Evolutionary conservation across 30 jellyfish, hydroid and myxozoan genomes (phyloP).

Genomic region (Cassiopea andromeda): DNA sequence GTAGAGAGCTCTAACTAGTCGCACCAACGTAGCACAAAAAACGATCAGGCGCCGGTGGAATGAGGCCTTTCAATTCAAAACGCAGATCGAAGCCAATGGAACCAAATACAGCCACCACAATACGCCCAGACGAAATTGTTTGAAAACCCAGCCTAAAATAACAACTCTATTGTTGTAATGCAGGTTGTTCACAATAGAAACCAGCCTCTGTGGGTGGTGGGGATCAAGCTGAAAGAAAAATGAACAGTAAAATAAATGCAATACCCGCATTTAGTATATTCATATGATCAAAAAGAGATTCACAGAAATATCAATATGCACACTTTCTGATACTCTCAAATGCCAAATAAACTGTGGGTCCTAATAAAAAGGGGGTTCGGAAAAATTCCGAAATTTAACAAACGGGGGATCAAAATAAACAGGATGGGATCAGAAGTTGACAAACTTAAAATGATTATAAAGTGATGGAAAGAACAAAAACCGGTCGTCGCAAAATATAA

Average conservation of each 20-base stretch:
- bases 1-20: neutral
- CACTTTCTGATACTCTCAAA: no score
- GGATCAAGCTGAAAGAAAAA: neutral
- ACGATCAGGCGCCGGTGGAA: neutral
- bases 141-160: neutral
- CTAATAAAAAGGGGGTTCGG: no score
- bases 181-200: neutral
- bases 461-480: no score
- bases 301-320: no score
- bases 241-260: neutral
- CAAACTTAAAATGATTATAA: no score
- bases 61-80: neutral
- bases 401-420: no score
- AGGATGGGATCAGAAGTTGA: no score
- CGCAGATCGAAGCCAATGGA: neutral
- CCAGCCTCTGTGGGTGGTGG: neutral
- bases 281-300: no score
- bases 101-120: slow-evolving; percentile 7
- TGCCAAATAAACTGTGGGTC: no score
- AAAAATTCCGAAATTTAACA: no score
- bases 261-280: neutral
- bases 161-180: neutral
- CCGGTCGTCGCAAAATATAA: no score
- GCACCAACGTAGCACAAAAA: neutral
- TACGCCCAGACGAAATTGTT: neutral